A percentile compares a stretch with the other conserved stretches of the same genome.
These are phyloP conservation scores for Sakesphorus luctuosus DNA, from an alignment of 2,113 vertebrate genomes.

Conservation along the genomic window DNA sequence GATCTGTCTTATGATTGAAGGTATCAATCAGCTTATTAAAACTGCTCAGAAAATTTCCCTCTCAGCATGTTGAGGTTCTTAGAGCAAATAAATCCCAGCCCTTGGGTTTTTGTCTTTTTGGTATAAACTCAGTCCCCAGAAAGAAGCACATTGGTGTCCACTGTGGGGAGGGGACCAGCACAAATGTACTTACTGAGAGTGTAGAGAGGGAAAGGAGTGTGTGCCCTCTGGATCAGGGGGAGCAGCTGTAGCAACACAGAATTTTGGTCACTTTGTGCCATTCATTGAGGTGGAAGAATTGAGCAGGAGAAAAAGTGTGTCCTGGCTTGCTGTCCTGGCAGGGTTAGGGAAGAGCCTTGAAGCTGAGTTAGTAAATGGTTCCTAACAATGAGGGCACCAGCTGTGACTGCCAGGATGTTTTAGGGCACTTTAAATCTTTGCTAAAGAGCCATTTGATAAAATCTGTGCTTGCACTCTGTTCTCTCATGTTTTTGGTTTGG, in stretches of 20 bases:
- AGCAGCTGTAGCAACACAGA: background rate
- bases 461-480: background rate
- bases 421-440: background rate
- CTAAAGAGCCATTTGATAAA: background rate
- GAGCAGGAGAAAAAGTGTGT: background rate
- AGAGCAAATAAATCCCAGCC: background rate
- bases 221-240: background rate
- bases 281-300: background rate
- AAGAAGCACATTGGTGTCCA: accelerated
- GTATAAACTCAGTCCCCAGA: background rate
- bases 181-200: background rate
- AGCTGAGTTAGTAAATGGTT: background rate
- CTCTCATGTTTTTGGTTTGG: background rate
- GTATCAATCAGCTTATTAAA: background rate
- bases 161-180: background rate
- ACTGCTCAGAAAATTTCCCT: background rate
- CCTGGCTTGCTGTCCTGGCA: background rate
- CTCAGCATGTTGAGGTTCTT: background rate
- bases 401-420: background rate
- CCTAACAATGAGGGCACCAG: background rate
- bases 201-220: accelerated
- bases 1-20: background rate
- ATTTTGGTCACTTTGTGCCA: background rate
- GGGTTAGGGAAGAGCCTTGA: background rate
- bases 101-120: background rate